Evolutionary conservation across 2,797 vertebrate genomes (phyloP).

Genomic region (Ispidina picta): DNA sequence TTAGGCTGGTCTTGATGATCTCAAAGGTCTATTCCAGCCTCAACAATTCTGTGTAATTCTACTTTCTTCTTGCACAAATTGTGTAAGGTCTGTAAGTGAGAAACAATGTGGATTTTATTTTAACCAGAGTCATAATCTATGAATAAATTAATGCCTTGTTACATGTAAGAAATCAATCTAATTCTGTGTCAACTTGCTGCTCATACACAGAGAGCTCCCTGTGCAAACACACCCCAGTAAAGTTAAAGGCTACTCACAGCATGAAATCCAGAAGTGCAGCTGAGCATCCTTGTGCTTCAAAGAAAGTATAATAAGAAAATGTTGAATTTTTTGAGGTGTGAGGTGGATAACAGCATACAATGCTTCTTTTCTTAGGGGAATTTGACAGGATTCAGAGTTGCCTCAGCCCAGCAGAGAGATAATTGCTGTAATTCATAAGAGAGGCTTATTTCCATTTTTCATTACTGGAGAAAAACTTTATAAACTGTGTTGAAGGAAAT

Average conservation of each 20-base stretch:
- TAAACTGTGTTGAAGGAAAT: constrained; percentile 35
- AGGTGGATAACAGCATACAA: neutral
- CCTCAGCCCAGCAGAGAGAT: constrained; percentile 46
- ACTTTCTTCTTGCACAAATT: neutral
- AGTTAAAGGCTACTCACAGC: neutral
- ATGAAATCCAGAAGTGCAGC: neutral
- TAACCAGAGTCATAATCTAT: neutral
- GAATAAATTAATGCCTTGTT: neutral
- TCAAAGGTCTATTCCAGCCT: too few species aligned
- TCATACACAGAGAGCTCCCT: neutral
- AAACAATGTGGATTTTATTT: neutral
- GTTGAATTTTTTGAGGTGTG: neutral
- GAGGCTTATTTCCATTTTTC: constrained; percentile 55
- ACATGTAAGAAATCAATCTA: neutral
- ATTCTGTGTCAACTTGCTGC: neutral
- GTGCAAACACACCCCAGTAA: neutral
- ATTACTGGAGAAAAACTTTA: constrained; percentile 43
- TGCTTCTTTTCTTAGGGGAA: constrained; percentile 12
- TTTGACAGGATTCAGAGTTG: neutral
- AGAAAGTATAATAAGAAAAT: constrained; percentile 7
- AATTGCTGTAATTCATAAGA: constrained; percentile 58
- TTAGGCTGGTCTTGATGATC: too few species aligned
- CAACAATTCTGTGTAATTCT: too few species aligned
- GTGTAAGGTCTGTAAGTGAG: neutral
- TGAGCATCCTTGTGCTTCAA: neutral